Conservation (phyloP, 2,797 vertebrate species). For the Ctenopoma multispine region DNA sequence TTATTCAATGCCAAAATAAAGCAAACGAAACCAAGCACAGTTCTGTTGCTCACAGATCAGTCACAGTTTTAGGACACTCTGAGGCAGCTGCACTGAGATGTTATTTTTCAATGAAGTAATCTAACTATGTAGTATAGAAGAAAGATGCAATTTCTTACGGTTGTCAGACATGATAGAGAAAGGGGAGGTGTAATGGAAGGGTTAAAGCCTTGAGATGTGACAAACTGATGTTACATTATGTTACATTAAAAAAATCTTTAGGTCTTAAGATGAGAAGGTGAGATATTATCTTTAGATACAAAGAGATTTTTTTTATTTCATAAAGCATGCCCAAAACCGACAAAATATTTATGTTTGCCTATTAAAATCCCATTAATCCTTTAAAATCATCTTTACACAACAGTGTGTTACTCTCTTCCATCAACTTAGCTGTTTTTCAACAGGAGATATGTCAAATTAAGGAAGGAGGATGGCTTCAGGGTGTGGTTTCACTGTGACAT, state of each 20-base stretch:
- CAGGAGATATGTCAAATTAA: slow-evolving; percentile 8
- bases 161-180: slow-evolving; percentile 5
- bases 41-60: slow-evolving; percentile 21
- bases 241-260: not conserved
- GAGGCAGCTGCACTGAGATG: not conserved
- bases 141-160: slow-evolving; percentile 45
- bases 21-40: slow-evolving; percentile 23
- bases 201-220: slow-evolving; percentile 17
- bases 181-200: not conserved
- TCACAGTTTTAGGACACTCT: slow-evolving; percentile 5
- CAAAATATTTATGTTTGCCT: slow-evolving; percentile 15
- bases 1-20: slow-evolving; percentile 47
- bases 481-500: not conserved
- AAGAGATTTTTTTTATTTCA: not conserved
- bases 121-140: slow-evolving; percentile 26
- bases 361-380: slow-evolving; percentile 23
- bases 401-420: not conserved
- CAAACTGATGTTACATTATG: not conserved
- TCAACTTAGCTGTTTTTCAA: slow-evolving; percentile 8
- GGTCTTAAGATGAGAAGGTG: slow-evolving; percentile 18
- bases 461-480: not conserved
- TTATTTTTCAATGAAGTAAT: slow-evolving; percentile 26
- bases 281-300: slow-evolving; percentile 13
- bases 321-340: slow-evolving; percentile 5
- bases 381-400: not conserved